Conservation (phyloP, 1,140 invertebrate species). For the Vanessa tameamea region DNA sequence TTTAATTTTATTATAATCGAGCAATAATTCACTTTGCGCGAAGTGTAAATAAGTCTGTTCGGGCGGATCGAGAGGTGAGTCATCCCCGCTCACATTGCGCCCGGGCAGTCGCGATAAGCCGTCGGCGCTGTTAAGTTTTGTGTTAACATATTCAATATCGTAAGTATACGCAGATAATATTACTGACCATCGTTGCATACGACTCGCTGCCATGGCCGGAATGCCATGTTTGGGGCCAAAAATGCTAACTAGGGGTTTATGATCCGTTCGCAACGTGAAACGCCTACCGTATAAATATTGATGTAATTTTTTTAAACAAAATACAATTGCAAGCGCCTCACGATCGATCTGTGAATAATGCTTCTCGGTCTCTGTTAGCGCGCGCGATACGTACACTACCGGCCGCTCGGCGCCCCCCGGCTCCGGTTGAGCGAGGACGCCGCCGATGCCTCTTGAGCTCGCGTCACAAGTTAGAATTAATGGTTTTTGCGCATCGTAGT, state of each 20-base stretch:
- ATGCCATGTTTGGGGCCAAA: slow-evolving; percentile 5
- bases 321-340: slow-evolving; percentile 77
- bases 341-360: slow-evolving; percentile 78
- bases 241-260: slow-evolving; percentile 9
- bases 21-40: slow-evolving; percentile 20
- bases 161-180: slow-evolving; percentile 1
- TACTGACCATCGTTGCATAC: slow-evolving; percentile 6
- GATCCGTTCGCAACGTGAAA: no score
- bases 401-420: slow-evolving; percentile 35
- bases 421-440: not conserved
- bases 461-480: slow-evolving; percentile 77
- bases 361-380: slow-evolving; percentile 59
- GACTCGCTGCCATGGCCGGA: slow-evolving; percentile 1
- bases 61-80: slow-evolving; percentile 1
- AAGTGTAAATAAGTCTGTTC: slow-evolving; percentile 43
- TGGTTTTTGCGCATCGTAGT: slow-evolving; percentile 48
- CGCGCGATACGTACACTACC: slow-evolving; percentile 60
- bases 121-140: not conserved
- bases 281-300: no score
- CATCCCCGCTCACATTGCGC: not conserved
- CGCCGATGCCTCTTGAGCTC: slow-evolving; percentile 10
- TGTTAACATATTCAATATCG: no score
- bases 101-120: not conserved
- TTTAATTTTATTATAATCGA: slow-evolving; percentile 44
- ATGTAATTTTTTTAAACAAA: slow-evolving; percentile 6